Evolutionary conservation across 2,113 vertebrate species (phyloP).

Genomic region (Boulengeromyrus knoepffleri): DNA sequence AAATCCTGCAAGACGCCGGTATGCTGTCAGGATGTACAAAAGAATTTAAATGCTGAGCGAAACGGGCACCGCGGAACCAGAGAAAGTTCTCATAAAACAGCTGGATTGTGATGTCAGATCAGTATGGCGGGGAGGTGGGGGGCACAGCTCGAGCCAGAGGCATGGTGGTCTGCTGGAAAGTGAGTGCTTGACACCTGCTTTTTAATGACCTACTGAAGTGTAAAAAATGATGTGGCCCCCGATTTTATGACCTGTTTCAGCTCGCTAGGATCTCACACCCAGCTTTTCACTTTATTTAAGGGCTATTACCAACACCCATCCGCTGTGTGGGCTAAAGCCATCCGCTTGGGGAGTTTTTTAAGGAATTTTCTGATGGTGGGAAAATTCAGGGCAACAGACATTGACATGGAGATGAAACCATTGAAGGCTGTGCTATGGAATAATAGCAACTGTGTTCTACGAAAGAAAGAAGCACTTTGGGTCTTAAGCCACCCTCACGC

Average conservation of each 20-base stretch:
- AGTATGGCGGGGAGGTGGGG: conserved; percentile 21
- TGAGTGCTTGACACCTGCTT: conserved; percentile 36
- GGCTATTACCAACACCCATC: not conserved
- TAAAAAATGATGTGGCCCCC: conserved; percentile 23
- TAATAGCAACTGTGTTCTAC: not conserved
- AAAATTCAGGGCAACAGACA: not conserved
- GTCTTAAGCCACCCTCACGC: not conserved
- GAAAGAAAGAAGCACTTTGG: not conserved
- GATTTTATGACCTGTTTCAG: conserved; percentile 25
- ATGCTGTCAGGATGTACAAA: not conserved
- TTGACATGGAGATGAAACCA: not conserved
- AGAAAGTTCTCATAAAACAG: conserved; percentile 8
- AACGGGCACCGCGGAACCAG: not conserved
- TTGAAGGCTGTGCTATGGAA: not conserved
- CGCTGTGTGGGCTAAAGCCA: not conserved
- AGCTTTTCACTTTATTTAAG: not conserved
- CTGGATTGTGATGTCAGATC: conserved; percentile 18
- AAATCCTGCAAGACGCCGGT: not conserved
- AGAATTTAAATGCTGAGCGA: not conserved
- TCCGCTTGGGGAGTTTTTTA: not conserved
- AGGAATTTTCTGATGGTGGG: not conserved
- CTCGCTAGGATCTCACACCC: not conserved
- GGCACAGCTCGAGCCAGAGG: conserved; percentile 21
- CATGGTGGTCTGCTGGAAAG: conserved; percentile 38
- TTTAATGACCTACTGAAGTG: conserved; percentile 38